Base-by-base conservation (phyloP, 1,140 invertebrate species). In the Zaprionus vittiger region DNA sequence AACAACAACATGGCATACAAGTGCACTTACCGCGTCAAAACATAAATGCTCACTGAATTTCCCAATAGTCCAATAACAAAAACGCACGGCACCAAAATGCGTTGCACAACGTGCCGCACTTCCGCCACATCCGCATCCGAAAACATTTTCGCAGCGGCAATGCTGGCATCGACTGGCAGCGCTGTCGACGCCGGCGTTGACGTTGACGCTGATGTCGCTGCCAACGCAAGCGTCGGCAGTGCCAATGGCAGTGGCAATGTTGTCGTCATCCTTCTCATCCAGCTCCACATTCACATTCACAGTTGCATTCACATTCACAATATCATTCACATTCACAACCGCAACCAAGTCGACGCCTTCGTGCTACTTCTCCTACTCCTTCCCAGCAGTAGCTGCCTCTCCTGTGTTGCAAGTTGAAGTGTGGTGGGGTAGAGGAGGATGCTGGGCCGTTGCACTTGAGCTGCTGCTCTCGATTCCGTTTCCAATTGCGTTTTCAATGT, bases 21-120 rank as follows among this genome's bases (percentile, higher is more conserved):
- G 84, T 89, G 77, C 69, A 91, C 91, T 92, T 87, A 94, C 94
- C 96, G 93, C 73, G 96, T 96, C 65, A 97, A 94, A 62, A 97
- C 96, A 78, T 96, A 94, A 64, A 97, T 95, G 41, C 96, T 96
- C 38, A 96, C 93, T 38, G 94, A 93, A 90, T 97, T 97, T 34
- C 96, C 96, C 67, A 96, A 91, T 44, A 96, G 94, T 59, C 96
- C 96, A 64, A 96, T 93, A 70, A 94, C 92, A 78, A 96, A 94
- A 60, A 96, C 93, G 34, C 96, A 94, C n/a, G 96, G 96, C 59
- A 96, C 95, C 37, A 96, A 91, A 22, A 97, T 94, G 68, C 94
- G 93, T 93, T 96, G 95, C 56, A 95, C 93, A 94, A 92, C 87
- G 87, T 91, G 90, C 80, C 91, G 91, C 80, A 92, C 90, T 90